Evolutionary conservation across 2,113 vertebrate species (phyloP).

Genomic region (Catagonus wagneri): DNA sequence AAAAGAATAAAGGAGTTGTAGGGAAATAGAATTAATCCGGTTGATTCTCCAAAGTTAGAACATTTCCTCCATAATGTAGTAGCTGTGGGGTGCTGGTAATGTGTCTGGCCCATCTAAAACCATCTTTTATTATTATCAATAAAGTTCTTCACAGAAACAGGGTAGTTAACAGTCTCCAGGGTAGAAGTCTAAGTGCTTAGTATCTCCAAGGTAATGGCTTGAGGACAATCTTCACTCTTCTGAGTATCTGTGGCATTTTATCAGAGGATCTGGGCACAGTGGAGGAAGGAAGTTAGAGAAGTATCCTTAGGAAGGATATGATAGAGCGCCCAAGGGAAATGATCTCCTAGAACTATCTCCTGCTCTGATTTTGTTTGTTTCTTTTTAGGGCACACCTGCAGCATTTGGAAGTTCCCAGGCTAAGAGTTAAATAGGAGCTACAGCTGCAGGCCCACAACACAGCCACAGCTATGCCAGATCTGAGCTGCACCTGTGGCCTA

Average conservation of each 20-base stretch:
- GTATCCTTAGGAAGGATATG: slow-evolving; percentile 11
- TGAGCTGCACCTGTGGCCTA: too few species aligned
- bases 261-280: not conserved
- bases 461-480: too few species aligned
- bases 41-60: slow-evolving; percentile 26
- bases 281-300: not conserved
- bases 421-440: too few species aligned
- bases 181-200: not conserved
- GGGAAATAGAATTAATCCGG: slow-evolving; percentile 33
- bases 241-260: not conserved
- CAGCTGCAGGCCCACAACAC: too few species aligned
- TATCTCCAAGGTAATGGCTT: not conserved
- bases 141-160: slow-evolving; percentile 46
- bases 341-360: not conserved
- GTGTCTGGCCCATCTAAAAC: not conserved
- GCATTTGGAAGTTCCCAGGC: too few species aligned
- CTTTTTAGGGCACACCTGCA: too few species aligned
- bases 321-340: not conserved
- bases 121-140: not conserved
- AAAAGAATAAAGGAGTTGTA: not conserved
- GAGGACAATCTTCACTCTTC: not conserved
- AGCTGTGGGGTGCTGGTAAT: not conserved
- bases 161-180: not conserved
- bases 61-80: not conserved
- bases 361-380: not conserved